Evolutionary conservation across 1,140 invertebrate genomes (phyloP), one percentile per base, ranked within the genome.

Genomic region (Pristionchus pacificus): DNA sequence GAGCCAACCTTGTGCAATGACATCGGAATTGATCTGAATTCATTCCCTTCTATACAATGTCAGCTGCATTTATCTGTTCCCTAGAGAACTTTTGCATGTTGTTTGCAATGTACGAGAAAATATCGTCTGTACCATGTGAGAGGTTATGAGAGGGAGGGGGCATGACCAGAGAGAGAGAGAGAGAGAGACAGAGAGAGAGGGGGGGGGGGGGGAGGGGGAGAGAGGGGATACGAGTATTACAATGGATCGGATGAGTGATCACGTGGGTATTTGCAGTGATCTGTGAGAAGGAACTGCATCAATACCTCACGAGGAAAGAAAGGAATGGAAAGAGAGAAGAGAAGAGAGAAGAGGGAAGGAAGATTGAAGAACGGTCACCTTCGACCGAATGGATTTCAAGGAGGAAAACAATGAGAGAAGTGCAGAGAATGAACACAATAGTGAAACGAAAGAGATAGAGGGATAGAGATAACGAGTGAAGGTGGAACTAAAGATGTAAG

Each of bases 1-100:
- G 74, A 73, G 49, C 70, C 60, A 1, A 78, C 74, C 62, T 79
- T 79, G 70, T 79, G 65, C n/a, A 79, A 70, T 33, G 77, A 78
- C 72, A 78, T 78, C 14, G 72, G 72, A 29, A 79, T 70, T 2
- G 77, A 70, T 30, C 78, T 79, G 66, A 77, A 79, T 74, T 30
- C 30, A 49, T 31, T 58, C 29, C 3, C 31, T 61, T 25, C 14
- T 58, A 64, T 19, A 49, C 6, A 49, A 10, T 10, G 38, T 10
- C 6, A 19, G 6, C 6, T 49, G 6, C 38, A 10, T 49, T 19
- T 49, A 49, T 49, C 19, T 49, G 38, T 49, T 49, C 38, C 38
- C 38, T 6, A 10, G 6, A 49, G 6, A 10, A 10, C 19, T 6
- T 49, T 49, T 19, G 6, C 38, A 10, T 49, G 38, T 49, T 49